Percentiles rank a stretch among this genome's conserved stretches.
phyloP scores from a whole-genome alignment of 2,113 vertebrate genomes.

The Leucosticte australis region DNA sequence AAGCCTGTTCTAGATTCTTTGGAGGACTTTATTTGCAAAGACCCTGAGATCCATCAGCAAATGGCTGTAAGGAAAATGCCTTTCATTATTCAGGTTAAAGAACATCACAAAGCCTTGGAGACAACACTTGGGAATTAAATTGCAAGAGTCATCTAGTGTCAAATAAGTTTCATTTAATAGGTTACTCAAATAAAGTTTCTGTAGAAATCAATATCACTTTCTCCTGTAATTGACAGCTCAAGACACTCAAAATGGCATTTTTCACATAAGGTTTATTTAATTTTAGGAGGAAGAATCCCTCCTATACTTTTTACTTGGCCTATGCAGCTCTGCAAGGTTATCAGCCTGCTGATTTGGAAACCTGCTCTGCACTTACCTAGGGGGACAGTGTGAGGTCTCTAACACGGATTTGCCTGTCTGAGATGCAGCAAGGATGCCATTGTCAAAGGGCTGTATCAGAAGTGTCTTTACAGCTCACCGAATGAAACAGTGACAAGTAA shows the following conservation, averaged over 20 bases:
- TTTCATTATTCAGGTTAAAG: slow-evolving; percentile 41
- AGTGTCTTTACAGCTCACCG: not conserved
- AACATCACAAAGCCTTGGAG: slow-evolving; percentile 41
- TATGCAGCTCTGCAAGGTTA: not conserved
- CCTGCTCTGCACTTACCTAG: not conserved
- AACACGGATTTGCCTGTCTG: not conserved
- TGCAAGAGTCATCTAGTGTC: slow-evolving; percentile 51
- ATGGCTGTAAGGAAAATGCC: slow-evolving; percentile 20
- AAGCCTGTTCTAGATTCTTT: not conserved
- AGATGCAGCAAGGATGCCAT: rapidly evolving
- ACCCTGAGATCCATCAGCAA: not conserved
- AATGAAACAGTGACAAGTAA: not conserved
- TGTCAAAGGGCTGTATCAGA: not conserved
- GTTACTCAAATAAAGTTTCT: slow-evolving; percentile 62
- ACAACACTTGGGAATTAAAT: slow-evolving; percentile 49
- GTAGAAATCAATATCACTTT: slow-evolving; percentile 68
- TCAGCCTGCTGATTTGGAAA: not conserved
- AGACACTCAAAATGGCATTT: slow-evolving; percentile 57
- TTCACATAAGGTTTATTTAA: slow-evolving; percentile 49
- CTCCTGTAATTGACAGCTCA: slow-evolving; percentile 51
- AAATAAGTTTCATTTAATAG: slow-evolving; percentile 64
- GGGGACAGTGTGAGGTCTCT: not conserved
- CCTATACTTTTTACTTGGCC: not conserved
- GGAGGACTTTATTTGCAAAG: not conserved
- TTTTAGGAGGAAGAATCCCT: slow-evolving; percentile 13